These are phyloP conservation scores for Hirtodrosophila histrioides DNA, from an alignment of 2,888 invertebrate species.

Conservation along the genomic window DNA sequence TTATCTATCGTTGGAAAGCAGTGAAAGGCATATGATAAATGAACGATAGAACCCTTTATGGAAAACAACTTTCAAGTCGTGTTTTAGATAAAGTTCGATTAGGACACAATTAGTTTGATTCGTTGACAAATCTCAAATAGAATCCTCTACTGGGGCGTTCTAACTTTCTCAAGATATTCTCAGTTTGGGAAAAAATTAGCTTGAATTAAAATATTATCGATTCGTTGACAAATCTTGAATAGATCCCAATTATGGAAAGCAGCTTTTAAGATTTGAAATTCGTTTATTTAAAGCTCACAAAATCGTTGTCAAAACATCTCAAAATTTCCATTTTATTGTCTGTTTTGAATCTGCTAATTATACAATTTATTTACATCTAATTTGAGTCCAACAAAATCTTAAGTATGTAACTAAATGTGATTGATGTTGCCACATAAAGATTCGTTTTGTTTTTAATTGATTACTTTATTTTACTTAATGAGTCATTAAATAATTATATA, in stretches of 20 bases:
- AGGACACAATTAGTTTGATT: not conserved
- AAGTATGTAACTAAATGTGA: too few relatives aligned
- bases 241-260: too few relatives aligned
- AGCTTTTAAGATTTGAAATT: too few relatives aligned
- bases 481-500: not conserved
- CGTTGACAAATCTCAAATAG: too few relatives aligned
- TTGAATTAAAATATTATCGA: too few relatives aligned
- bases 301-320: not conserved
- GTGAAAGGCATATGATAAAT: conserved; percentile 35
- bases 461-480: too few relatives aligned
- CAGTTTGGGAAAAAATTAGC: not conserved
- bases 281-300: too few relatives aligned
- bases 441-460: too few relatives aligned
- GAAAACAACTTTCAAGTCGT: conserved; percentile 17
- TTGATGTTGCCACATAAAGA: too few relatives aligned
- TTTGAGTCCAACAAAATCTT: not conserved
- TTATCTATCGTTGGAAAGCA: conserved; percentile 12
- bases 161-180: not conserved
- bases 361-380: not conserved
- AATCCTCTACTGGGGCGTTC: too few relatives aligned
- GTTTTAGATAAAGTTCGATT: not conserved
- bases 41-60: conserved; percentile 28
- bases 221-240: too few relatives aligned
- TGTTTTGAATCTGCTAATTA: not conserved
- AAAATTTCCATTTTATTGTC: not conserved